phyloP scores from a whole-genome alignment of 2,888 invertebrate genomes.

The Seladonia tumulorum region DNA sequence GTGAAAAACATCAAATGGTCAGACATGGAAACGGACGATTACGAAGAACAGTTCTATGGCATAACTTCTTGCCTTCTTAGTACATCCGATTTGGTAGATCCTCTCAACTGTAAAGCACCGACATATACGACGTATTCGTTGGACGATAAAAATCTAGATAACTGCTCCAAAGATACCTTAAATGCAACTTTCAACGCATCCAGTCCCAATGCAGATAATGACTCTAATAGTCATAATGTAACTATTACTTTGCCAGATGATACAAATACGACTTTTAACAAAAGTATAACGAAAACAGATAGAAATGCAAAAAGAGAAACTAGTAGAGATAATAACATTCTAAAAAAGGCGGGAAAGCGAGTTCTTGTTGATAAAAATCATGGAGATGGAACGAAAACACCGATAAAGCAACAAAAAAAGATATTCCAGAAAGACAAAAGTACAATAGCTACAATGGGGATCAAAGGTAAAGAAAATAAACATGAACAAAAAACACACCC shows the following conservation, averaged over 20 bases:
- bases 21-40: conserved; percentile 82
- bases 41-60: conserved; percentile 78
- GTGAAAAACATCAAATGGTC: conserved; percentile 87
- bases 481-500: conserved; percentile 53
- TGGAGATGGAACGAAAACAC: conserved; percentile 64
- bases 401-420: conserved; percentile 75
- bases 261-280: conserved; percentile 17
- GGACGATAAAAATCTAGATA: conserved; percentile 15
- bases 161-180: conserved; percentile 37
- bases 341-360: conserved; percentile 74
- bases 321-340: conserved; percentile 73
- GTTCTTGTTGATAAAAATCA: conserved; percentile 78
- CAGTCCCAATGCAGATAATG: background rate
- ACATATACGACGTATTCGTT: conserved; percentile 8
- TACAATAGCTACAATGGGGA: conserved; percentile 26
- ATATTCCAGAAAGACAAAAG: conserved; percentile 64
- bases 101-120: conserved; percentile 73
- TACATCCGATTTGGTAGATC: conserved; percentile 72
- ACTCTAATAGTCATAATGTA: conserved; percentile 37
- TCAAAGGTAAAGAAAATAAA: conserved; percentile 78
- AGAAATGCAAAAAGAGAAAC: conserved; percentile 59
- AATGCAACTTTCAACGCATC: conserved; percentile 56
- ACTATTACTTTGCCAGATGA: conserved; percentile 67
- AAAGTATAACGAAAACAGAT: conserved; percentile 21
- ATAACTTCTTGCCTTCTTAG: conserved; percentile 77